These are phyloP conservation scores for Rhinatrema bivittatum DNA, from an alignment of 2,797 vertebrate species.

Conservation along the genomic window DNA sequence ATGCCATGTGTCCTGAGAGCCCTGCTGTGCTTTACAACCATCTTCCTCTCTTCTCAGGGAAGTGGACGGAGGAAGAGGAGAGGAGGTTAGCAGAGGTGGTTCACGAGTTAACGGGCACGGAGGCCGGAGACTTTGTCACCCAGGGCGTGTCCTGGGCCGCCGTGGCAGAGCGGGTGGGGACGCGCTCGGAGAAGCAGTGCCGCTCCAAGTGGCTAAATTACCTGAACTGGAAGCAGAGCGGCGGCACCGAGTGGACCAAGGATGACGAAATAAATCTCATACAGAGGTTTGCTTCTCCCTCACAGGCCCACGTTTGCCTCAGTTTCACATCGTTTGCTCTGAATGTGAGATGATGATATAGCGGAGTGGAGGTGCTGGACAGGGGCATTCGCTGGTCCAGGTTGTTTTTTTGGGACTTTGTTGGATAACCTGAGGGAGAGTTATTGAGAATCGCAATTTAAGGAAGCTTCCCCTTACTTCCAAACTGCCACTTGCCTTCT, in stretches of 20 bases:
- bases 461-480: too few species aligned
- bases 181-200: slow-evolving; percentile 95
- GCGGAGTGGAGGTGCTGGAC: too few species aligned
- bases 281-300: slow-evolving; percentile 55
- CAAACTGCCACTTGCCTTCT: too few species aligned
- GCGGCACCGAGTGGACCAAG: slow-evolving; percentile 96
- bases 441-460: too few species aligned
- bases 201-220: slow-evolving; percentile 98
- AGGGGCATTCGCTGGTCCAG: too few species aligned
- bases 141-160: slow-evolving; percentile 95
- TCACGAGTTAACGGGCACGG: slow-evolving; percentile 88
- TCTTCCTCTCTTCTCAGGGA: slow-evolving; percentile 66
- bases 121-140: slow-evolving; percentile 87
- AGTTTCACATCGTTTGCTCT: background rate
- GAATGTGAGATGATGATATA: too few species aligned
- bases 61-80: slow-evolving; percentile 97
- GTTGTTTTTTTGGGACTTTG: too few species aligned
- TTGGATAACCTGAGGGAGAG: too few species aligned
- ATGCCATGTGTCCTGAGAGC: too few species aligned
- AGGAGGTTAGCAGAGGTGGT: slow-evolving; percentile 86
- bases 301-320: background rate
- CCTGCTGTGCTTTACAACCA: too few species aligned
- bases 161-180: slow-evolving; percentile 86
- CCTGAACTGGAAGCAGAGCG: slow-evolving; percentile 98
- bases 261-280: slow-evolving; percentile 92